These are phyloP conservation scores for Erebia palarica DNA, from an alignment of 2,888 invertebrate species.

Conservation along the genomic window DNA sequence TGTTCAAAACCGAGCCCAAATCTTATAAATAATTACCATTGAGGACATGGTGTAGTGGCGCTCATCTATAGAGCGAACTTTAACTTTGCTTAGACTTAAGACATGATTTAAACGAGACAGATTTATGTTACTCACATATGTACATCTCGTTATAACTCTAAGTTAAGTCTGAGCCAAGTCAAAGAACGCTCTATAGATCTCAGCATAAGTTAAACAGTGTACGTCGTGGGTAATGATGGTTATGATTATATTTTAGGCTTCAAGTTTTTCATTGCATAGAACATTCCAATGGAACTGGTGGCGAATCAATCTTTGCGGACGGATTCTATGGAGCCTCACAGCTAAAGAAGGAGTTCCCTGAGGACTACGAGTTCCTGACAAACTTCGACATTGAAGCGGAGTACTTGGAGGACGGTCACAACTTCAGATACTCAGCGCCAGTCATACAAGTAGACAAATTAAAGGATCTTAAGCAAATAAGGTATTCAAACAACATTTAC, in stretches of 20 bases:
- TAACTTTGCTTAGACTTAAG: too few species aligned
- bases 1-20: too few species aligned
- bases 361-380: constrained; percentile 83
- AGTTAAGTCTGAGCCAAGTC: too few species aligned
- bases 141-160: too few species aligned
- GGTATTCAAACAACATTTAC: constrained; percentile 57
- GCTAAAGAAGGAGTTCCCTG: constrained; percentile 76
- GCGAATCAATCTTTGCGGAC: constrained; percentile 88
- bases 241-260: constrained; percentile 53
- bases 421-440: constrained; percentile 81
- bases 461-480: constrained; percentile 83
- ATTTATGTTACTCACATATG: too few species aligned
- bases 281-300: constrained; percentile 83
- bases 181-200: too few species aligned
- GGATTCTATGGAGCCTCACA: constrained; percentile 86
- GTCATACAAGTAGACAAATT: constrained; percentile 82
- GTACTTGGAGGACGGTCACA: constrained; percentile 84
- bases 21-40: too few species aligned
- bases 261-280: constrained; percentile 74
- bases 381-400: constrained; percentile 83
- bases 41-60: too few species aligned
- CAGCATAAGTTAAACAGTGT: too few species aligned
- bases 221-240: too few species aligned
- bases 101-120: too few species aligned
- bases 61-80: too few species aligned